A percentile compares a stretch with the other conserved stretches of the same genome.
Evolutionary conservation across 1,140 invertebrate genomes (phyloP).

Genomic region (Bombus superbus): DNA sequence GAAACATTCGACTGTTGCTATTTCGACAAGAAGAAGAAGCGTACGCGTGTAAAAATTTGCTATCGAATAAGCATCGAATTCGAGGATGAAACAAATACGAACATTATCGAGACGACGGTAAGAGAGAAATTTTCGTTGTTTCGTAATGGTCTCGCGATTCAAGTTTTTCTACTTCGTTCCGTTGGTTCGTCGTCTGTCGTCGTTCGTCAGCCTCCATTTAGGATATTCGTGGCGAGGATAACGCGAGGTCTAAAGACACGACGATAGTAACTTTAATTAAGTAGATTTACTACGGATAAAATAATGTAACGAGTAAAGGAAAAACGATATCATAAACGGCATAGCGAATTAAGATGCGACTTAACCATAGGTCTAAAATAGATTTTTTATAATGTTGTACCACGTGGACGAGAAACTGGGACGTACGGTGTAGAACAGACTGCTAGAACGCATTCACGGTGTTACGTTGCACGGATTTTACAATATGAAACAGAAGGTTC

Average conservation of each 20-base stretch:
- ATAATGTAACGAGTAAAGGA: conserved; percentile 49
- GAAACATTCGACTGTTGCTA: neutral
- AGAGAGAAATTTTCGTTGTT: neutral
- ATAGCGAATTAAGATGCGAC: conserved; percentile 55
- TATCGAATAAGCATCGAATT: neutral
- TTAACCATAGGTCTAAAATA: conserved; percentile 58
- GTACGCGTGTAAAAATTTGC: neutral
- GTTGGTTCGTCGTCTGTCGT: neutral
- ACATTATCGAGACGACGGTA: conserved; percentile 3
- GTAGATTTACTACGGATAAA: conserved; percentile 60
- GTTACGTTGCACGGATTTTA: neutral
- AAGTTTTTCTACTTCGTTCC: neutral
- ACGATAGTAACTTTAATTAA: conserved; percentile 44
- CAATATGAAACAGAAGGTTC: neutral
- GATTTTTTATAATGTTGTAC: conserved; percentile 69
- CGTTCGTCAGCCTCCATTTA: neutral
- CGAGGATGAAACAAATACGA: no score
- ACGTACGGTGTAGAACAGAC: conserved; percentile 27
- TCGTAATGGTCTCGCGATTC: neutral
- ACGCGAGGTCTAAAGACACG: conserved; percentile 29
- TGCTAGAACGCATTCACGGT: conserved; percentile 17
- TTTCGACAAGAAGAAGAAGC: neutral
- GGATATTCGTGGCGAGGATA: conserved; percentile 8
- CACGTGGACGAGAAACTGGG: conserved; percentile 13
- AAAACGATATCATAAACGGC: conserved; percentile 62